A percentile compares a stretch with the other conserved stretches of the same genome.
Evolutionary conservation across 2,888 invertebrate genomes (phyloP).

Genomic region (Plutella xylostella): DNA sequence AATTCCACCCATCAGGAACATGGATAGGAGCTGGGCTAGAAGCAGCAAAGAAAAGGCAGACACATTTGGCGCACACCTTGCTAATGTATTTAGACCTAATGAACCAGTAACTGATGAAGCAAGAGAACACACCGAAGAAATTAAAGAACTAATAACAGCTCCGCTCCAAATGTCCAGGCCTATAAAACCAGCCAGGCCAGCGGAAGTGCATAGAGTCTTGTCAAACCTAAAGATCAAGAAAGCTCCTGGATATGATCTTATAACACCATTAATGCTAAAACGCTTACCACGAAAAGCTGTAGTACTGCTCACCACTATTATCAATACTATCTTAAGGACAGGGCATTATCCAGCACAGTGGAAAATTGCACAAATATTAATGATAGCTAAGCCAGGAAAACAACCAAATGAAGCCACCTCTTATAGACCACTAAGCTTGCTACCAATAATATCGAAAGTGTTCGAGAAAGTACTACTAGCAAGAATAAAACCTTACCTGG

Average conservation of each 20-base stretch:
- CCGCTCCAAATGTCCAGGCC: not conserved
- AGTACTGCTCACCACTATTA: not conserved
- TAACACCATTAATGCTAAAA: not conserved
- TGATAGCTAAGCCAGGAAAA: slow-evolving; percentile 1
- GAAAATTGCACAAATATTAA: slow-evolving; percentile 3
- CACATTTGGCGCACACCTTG: not conserved
- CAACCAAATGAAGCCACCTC: not conserved
- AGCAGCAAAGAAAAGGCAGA: too few relatives aligned
- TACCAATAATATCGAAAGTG: too few relatives aligned
- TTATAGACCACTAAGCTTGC: too few relatives aligned
- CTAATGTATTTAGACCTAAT: not conserved
- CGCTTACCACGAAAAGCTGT: not conserved
- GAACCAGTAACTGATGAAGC: not conserved
- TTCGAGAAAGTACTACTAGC: too few relatives aligned
- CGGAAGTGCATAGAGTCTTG: not conserved
- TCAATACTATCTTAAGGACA: not conserved
- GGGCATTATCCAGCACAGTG: not conserved
- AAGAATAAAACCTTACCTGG: too few relatives aligned
- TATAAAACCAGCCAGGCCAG: not conserved
- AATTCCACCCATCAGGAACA: too few relatives aligned
- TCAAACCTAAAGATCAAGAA: not conserved
- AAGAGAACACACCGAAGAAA: not conserved
- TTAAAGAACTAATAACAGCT: not conserved
- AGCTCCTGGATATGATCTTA: slow-evolving; percentile 2
- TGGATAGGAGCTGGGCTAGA: too few relatives aligned